These are phyloP conservation scores for Drosophila austrosaltans DNA, from an alignment of 2,888 invertebrate genomes.

Conservation along the genomic window DNA sequence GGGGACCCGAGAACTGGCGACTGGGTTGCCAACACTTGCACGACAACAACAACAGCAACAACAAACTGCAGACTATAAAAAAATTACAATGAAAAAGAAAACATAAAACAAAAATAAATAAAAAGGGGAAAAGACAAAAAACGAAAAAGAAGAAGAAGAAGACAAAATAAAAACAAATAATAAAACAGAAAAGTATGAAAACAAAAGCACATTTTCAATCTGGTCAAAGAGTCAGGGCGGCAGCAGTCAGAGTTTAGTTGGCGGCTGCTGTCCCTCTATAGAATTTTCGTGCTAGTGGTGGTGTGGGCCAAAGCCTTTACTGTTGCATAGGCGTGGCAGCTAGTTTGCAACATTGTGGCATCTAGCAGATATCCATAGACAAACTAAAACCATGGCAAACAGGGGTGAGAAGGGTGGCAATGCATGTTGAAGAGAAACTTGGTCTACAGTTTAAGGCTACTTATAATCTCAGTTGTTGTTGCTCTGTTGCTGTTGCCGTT, in stretches of 20 bases:
- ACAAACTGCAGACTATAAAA: conserved; percentile 21
- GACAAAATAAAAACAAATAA: conserved; percentile 2
- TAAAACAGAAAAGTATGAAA: conserved; percentile 11
- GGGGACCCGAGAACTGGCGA: conserved; percentile 11
- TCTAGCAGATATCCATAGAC: conserved; percentile 34
- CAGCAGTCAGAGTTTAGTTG: conserved; percentile 23
- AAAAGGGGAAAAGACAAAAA: conserved; percentile 20
- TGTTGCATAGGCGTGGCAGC: conserved; percentile 41
- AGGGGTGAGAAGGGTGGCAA: background rate
- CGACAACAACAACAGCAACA: conserved; percentile 35
- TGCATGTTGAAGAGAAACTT: conserved; percentile 13
- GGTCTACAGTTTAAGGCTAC: conserved; percentile 29
- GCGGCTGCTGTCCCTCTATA: conserved; percentile 16
- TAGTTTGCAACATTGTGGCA: conserved; percentile 59
- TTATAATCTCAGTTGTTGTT: conserved; percentile 30
- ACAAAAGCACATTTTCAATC: conserved; percentile 39
- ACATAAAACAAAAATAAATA: conserved; percentile 39
- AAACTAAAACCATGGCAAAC: background rate
- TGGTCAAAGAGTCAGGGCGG: conserved; percentile 45
- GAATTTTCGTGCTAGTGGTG: background rate
- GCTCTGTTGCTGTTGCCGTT: conserved; percentile 16
- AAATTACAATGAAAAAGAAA: conserved; percentile 38
- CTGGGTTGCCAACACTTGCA: conserved; percentile 46
- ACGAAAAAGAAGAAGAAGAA: conserved; percentile 5
- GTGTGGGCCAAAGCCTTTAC: conserved; percentile 15